phyloP scores from a whole-genome alignment of 2,888 invertebrate genomes.

The Choristoneura rosaceana region DNA sequence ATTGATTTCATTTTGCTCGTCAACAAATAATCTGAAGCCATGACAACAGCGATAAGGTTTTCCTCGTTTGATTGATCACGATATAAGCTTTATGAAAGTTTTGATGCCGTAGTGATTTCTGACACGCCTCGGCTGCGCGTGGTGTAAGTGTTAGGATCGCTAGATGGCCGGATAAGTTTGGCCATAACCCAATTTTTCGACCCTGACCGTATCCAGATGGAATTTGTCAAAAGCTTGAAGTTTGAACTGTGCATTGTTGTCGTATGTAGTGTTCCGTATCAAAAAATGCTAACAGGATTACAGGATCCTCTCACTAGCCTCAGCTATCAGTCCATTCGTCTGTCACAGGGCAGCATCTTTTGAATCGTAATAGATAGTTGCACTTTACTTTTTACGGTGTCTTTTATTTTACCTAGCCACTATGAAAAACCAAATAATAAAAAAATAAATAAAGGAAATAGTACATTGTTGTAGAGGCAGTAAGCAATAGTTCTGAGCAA shows the following conservation, averaged over 20 bases:
- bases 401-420: too few species aligned
- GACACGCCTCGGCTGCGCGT: slow-evolving; percentile 8
- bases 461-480: too few species aligned
- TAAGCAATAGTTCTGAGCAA: too few species aligned
- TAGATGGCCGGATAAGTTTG: slow-evolving; percentile 29
- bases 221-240: slow-evolving; percentile 26
- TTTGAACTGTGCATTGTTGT: slow-evolving; percentile 9
- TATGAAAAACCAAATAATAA: too few species aligned
- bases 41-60: slow-evolving; percentile 38
- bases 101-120: slow-evolving; percentile 22
- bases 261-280: not conserved
- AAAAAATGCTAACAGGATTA: too few species aligned
- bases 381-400: too few species aligned
- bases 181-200: slow-evolving; percentile 36
- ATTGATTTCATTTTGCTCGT: slow-evolving; percentile 36
- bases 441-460: too few species aligned
- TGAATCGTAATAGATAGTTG: too few species aligned
- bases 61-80: slow-evolving; percentile 38
- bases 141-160: slow-evolving; percentile 25
- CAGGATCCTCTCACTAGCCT: too few species aligned
- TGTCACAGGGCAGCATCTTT: too few species aligned
- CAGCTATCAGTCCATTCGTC: too few species aligned
- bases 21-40: slow-evolving; percentile 26
- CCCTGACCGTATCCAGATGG: slow-evolving; percentile 29
- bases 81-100: slow-evolving; percentile 36